Base-by-base conservation (phyloP, 2,113 vertebrate genomes). In the Otolemur garnettii region DNA sequence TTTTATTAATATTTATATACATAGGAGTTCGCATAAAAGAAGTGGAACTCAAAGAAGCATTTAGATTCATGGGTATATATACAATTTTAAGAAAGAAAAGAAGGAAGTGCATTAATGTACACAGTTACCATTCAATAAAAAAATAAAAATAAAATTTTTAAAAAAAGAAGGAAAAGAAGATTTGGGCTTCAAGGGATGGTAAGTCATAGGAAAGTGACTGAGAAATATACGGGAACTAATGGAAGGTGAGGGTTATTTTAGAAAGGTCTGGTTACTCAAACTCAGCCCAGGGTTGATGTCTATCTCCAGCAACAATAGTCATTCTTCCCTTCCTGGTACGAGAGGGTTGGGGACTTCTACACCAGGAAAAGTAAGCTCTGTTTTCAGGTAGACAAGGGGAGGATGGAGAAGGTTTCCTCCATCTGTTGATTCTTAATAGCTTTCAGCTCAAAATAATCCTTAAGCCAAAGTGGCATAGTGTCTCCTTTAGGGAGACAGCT, bases 71-170 rank as follows among this genome's bases (percentile, higher is more conserved):
- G 45, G 64, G 18, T 1, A 91, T 68, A 45, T 5, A n/a, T 57
- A 24, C 71, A 66, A 81, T 95, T 88, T 95, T 80, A 88, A 95
- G 59, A 81, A 93, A 90, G 57, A 74, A 60, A 97, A 94, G 24
- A 92, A 30, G 1, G 38, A 38, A 38, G 38, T 38, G 38, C 38
- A 38, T 38, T 38, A 38, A 38, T 38, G 38, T 38, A 38, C 38
- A 38, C 38, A 38, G 38, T 38, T 38, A 38, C 38, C 38, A 38
- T 38, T 38, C 38, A 38, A 38, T 38, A 38, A 38, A 38, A 38
- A 38, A 38, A 38, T 38, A 38, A 38, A 38, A 38, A 38, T 38
- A 38, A 38, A 38, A n/a, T n/a, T n/a, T n/a, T n/a, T n/a, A 38
- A 38, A 38, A 38, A 38, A 88, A 95, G 59, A 81, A 93, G 87